phyloP scores from a whole-genome alignment of 2,888 invertebrate species.

The Azorinus chamasolen region DNA sequence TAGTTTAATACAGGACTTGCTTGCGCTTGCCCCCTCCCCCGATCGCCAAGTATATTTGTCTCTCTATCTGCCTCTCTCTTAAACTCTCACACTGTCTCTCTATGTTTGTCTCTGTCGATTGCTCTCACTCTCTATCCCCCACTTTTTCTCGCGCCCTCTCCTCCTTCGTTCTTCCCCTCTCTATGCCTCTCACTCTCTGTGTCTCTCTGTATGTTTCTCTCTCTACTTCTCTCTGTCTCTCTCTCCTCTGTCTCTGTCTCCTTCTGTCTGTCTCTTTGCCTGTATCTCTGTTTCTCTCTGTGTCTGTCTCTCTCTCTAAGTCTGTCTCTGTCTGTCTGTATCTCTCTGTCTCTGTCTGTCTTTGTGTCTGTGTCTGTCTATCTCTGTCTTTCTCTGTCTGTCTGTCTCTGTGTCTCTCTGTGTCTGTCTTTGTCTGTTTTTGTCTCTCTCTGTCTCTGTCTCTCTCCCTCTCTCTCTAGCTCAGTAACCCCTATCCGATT shows the following conservation, averaged over 20 bases:
- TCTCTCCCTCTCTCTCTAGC: too few relatives aligned
- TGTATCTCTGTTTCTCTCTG: not conserved
- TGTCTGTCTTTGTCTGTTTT: too few relatives aligned
- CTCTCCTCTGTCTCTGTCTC: too few relatives aligned
- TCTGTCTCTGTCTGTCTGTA: not conserved
- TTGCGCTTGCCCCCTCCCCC: too few relatives aligned
- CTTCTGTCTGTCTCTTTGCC: too few relatives aligned
- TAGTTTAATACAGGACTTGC: too few relatives aligned
- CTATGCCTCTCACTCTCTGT: slow-evolving; percentile 9
- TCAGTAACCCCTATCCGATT: too few relatives aligned
- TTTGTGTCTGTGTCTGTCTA: not conserved
- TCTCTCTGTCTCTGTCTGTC: not conserved
- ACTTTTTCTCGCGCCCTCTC: too few relatives aligned
- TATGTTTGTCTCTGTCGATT: not conserved
- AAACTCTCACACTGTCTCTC: slow-evolving; percentile 8
- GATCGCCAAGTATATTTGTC: not conserved
- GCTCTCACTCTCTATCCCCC: not conserved
- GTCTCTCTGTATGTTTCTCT: too few relatives aligned
- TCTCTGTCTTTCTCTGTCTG: not conserved
- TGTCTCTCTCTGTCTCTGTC: too few relatives aligned
- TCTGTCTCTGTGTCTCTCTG: not conserved
- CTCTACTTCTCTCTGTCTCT: not conserved
- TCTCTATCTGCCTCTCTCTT: not conserved
- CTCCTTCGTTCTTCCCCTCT: not conserved
- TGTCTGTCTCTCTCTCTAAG: not conserved